Conservation (phyloP, 2,888 invertebrate genomes). For the Sialis fuliginosa region DNA sequence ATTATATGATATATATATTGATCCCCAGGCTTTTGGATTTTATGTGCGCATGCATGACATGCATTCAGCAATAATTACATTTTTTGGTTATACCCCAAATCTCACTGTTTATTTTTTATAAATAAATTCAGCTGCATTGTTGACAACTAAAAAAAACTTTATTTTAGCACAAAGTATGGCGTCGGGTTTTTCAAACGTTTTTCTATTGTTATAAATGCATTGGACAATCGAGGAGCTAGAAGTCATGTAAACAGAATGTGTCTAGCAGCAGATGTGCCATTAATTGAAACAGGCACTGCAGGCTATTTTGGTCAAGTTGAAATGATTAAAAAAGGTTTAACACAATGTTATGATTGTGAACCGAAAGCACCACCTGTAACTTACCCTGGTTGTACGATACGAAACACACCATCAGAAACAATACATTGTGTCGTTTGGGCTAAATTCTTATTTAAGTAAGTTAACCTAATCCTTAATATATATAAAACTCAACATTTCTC, state of each 20-base stretch:
- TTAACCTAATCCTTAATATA: conserved; percentile 9
- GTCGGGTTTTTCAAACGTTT: conserved; percentile 84
- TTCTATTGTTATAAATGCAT: conserved; percentile 82
- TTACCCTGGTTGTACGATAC: conserved; percentile 95
- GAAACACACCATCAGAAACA: conserved; percentile 97
- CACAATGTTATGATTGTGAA: conserved; percentile 94
- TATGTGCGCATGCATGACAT: too few species aligned
- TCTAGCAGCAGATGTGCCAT: conserved; percentile 79
- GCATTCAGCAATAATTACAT: too few species aligned
- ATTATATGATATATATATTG: too few species aligned
- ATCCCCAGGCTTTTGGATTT: too few species aligned
- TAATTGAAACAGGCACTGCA: conserved; percentile 94
- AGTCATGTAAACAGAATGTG: conserved; percentile 99
- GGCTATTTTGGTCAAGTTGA: conserved; percentile 96
- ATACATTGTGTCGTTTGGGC: conserved; percentile 99
- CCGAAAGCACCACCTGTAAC: conserved; percentile 82
- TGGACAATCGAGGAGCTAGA: conserved; percentile 91
- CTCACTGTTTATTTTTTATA: background rate
- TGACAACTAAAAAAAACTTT: conserved; percentile 8
- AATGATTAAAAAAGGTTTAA: conserved; percentile 65
- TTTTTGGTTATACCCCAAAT: background rate
- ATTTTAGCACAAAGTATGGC: conserved; percentile 69
- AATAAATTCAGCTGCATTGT: conserved; percentile 1
- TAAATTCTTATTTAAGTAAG: conserved; percentile 93
- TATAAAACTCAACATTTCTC: too few species aligned